These are phyloP conservation scores for Rhabdomys dilectus DNA, from an alignment of 2,113 vertebrate genomes.

Conservation along the genomic window DNA sequence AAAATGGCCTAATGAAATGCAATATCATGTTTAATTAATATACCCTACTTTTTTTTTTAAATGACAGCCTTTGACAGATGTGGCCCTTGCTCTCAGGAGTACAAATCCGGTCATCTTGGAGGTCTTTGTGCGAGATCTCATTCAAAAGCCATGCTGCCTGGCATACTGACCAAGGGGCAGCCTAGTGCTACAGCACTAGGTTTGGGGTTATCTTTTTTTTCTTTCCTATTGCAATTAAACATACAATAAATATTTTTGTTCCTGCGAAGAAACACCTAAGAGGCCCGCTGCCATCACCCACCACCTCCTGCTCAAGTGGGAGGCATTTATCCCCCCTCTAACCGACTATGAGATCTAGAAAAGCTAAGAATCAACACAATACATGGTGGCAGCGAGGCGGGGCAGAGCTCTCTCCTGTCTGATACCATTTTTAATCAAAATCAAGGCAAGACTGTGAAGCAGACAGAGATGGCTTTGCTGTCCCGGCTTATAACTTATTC, in stretches of 20 bases:
- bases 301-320: not conserved
- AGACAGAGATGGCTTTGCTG: not conserved
- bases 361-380: not conserved
- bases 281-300: not conserved
- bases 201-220: not conserved
- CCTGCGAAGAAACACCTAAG: not conserved
- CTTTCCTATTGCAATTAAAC: not conserved
- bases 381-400: not conserved
- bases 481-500: not conserved
- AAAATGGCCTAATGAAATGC: not conserved
- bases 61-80: not conserved
- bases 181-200: not conserved
- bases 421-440: slow-evolving; percentile 15
- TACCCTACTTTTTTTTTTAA: not conserved
- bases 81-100: not conserved
- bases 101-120: not conserved
- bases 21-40: not conserved
- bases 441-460: not conserved
- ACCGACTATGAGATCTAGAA: not conserved
- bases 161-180: not conserved
- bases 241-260: not conserved
- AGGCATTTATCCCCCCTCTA: not conserved
- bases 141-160: not conserved
- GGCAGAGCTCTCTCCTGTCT: fast-evolving
- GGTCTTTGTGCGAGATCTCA: not conserved